Conservation (phyloP, 2,888 invertebrate genomes). For the Drosophila rubida region DNA sequence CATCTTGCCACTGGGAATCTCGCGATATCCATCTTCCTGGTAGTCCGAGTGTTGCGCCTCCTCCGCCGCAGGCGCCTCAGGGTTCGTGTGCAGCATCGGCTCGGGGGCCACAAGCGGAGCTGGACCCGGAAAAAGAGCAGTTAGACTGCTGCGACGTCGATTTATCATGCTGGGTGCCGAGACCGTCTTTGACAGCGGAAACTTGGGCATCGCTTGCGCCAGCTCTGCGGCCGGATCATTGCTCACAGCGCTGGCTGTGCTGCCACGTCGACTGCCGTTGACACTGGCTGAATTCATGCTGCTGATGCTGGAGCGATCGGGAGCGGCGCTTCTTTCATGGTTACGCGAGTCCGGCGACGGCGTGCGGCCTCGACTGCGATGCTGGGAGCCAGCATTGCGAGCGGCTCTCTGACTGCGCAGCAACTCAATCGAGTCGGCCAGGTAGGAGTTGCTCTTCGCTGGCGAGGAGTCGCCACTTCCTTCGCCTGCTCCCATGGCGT, state of each 20-base stretch:
- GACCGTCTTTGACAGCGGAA: constrained; percentile 81
- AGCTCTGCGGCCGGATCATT: constrained; percentile 35
- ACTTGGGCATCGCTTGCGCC: constrained; percentile 65
- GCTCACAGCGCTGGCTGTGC: constrained; percentile 67
- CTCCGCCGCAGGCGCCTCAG: constrained; percentile 53
- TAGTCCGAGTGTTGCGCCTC: constrained; percentile 35
- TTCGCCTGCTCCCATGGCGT: constrained; percentile 25
- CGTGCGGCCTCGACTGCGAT: constrained; percentile 69
- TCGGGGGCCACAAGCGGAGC: constrained; percentile 76
- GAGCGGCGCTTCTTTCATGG: constrained; percentile 75
- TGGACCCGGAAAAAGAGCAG: constrained; percentile 77
- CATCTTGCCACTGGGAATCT: constrained; percentile 74
- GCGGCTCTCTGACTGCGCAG: constrained; percentile 75
- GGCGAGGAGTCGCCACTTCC: constrained; percentile 48
- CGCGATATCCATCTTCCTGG: constrained; percentile 69
- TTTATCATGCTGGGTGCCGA: constrained; percentile 79
- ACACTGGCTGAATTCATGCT: constrained; percentile 72
- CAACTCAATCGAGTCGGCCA: constrained; percentile 77
- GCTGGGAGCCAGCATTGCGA: constrained; percentile 58
- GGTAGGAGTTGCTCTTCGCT: constrained; percentile 51
- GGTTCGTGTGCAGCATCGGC: constrained; percentile 74
- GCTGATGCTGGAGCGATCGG: constrained; percentile 78
- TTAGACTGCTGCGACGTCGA: constrained; percentile 75
- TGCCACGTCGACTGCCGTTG: constrained; percentile 71
- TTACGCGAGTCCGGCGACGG: constrained; percentile 61